Evolutionary conservation across 2,888 invertebrate species (phyloP).

Genomic region (Lordiphosa fenestrarum): DNA sequence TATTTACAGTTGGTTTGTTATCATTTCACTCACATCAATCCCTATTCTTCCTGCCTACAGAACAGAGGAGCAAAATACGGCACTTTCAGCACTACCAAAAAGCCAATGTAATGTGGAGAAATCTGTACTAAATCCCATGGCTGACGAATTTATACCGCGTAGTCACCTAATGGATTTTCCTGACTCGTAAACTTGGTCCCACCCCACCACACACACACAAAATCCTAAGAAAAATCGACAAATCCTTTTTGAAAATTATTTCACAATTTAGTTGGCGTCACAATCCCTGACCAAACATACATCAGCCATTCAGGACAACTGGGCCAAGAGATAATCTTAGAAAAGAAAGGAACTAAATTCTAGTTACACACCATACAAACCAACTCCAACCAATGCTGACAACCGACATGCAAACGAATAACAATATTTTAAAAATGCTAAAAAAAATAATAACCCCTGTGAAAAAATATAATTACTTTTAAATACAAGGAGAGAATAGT

Average conservation of each 20-base stretch:
- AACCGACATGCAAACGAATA: slow-evolving; percentile 71
- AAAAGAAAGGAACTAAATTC: slow-evolving; percentile 22
- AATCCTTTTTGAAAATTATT: too few relatives aligned
- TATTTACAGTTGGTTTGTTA: neutral
- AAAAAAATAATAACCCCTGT: slow-evolving; percentile 20
- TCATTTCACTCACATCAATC: neutral
- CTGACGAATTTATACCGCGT: slow-evolving; percentile 90
- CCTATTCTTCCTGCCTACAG: slow-evolving; percentile 38
- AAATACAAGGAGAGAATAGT: slow-evolving; percentile 7
- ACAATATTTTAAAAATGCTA: slow-evolving; percentile 38
- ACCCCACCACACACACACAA: slow-evolving; percentile 32
- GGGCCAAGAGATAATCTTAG: slow-evolving; percentile 17
- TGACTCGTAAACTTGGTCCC: slow-evolving; percentile 68
- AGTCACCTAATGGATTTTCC: slow-evolving; percentile 75
- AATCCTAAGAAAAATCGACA: slow-evolving; percentile 15
- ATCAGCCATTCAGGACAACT: slow-evolving; percentile 12
- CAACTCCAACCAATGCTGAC: slow-evolving; percentile 37
- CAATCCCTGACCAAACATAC: slow-evolving; percentile 20
- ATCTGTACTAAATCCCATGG: slow-evolving; percentile 90
- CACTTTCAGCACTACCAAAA: slow-evolving; percentile 77
- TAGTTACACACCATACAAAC: slow-evolving; percentile 30
- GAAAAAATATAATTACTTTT: slow-evolving; percentile 32
- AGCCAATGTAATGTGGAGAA: slow-evolving; percentile 81
- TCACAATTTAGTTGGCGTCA: slow-evolving; percentile 26
- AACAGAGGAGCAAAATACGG: slow-evolving; percentile 78